Evolutionary conservation across 2,888 invertebrate species (phyloP).

Genomic region (Pardosa pseudoannulata): DNA sequence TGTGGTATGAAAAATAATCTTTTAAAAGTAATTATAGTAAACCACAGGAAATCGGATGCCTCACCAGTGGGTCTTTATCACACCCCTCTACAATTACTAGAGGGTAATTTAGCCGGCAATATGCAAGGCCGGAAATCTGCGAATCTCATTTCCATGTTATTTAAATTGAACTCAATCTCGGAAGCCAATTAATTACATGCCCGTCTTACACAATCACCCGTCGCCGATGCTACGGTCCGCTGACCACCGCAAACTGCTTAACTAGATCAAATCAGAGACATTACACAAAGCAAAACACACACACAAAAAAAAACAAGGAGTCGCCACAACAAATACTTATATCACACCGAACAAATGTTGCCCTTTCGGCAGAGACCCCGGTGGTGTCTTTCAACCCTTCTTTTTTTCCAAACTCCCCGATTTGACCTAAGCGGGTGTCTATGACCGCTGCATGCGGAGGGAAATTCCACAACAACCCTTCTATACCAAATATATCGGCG

Average conservation of each 20-base stretch:
- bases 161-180: too few species aligned
- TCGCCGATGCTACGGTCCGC: background rate
- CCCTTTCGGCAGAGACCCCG: background rate
- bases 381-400: constrained; percentile 7
- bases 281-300: background rate
- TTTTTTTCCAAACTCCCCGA: background rate
- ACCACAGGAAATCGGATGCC: too few species aligned
- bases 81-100: too few species aligned
- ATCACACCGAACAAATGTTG: background rate
- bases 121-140: too few species aligned
- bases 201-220: too few species aligned
- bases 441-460: constrained; percentile 60
- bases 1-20: too few species aligned
- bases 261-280: background rate
- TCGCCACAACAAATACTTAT: background rate
- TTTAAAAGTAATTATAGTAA: too few species aligned
- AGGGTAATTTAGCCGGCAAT: too few species aligned
- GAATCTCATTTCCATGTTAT: too few species aligned
- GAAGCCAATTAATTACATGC: too few species aligned
- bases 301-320: background rate
- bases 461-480: constrained; percentile 49
- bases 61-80: too few species aligned
- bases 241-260: background rate
- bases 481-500: constrained; percentile 36
- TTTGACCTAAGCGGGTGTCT: constrained; percentile 49